Conservation (phyloP, 53 echinoderm and acorn worm species). For the Stichopus horrens region DNA sequence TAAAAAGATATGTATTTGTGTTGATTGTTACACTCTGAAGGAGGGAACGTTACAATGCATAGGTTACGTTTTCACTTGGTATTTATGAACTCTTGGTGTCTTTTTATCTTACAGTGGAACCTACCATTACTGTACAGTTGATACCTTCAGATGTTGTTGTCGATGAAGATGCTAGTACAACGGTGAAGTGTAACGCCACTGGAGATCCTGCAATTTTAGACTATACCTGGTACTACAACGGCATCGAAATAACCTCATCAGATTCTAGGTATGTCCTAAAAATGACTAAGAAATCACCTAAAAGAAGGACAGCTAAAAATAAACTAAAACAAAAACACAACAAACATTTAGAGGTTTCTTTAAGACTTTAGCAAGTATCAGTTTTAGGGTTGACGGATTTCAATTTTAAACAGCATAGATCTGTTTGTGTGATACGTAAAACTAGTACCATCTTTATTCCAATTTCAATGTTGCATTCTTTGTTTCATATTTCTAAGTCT, state of each 20-base stretch:
- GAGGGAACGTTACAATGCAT: too few relatives aligned
- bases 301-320: too few relatives aligned
- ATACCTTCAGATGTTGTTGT: slow-evolving; percentile 52
- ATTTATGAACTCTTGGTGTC: background rate
- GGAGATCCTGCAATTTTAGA: slow-evolving; percentile 71
- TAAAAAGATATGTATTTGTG: background rate
- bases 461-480: too few relatives aligned
- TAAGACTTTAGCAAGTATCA: too few relatives aligned
- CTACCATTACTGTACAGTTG: slow-evolving; percentile 66
- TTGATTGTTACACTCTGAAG: background rate
- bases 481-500: too few relatives aligned
- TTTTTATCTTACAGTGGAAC: slow-evolving; percentile 60
- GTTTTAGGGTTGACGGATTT: too few relatives aligned
- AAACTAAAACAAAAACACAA: too few relatives aligned
- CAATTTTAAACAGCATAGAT: too few relatives aligned
- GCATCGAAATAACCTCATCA: slow-evolving; percentile 49
- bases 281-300: too few relatives aligned
- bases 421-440: too few relatives aligned
- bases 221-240: slow-evolving; percentile 85
- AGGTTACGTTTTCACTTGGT: background rate
- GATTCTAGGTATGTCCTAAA: slow-evolving; percentile 63
- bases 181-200: slow-evolving; percentile 64
- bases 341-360: too few relatives aligned
- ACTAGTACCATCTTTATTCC: too few relatives aligned
- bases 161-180: slow-evolving; percentile 65